phyloP scores from a whole-genome alignment of 2,113 vertebrate genomes.

The Piaya cayana region DNA sequence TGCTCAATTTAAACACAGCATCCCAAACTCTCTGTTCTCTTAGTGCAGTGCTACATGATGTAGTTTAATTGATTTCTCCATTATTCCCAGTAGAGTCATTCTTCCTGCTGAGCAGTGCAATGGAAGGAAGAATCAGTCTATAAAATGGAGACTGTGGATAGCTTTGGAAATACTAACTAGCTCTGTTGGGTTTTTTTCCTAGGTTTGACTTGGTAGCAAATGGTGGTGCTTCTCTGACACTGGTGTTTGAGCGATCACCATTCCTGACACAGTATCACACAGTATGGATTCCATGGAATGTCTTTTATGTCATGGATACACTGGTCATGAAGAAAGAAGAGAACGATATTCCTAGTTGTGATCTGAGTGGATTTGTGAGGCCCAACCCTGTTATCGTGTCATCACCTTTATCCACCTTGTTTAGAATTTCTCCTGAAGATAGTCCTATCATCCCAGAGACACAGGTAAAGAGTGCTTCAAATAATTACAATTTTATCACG shows the following conservation, averaged over 20 bases:
- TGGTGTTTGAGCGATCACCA: constrained; percentile 91
- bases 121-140: neutral
- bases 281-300: constrained; percentile 95
- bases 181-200: neutral
- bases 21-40: neutral
- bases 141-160: neutral
- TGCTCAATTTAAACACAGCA: neutral
- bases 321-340: constrained; percentile 97
- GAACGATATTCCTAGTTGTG: constrained; percentile 94
- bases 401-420: constrained; percentile 93
- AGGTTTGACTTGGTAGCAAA: constrained; percentile 98
- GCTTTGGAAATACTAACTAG: neutral
- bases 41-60: neutral
- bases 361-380: constrained; percentile 90
- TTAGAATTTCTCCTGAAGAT: constrained; percentile 91
- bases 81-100: neutral
- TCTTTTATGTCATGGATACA: constrained; percentile 97
- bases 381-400: constrained; percentile 90
- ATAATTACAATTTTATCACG: neutral
- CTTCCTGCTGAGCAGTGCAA: neutral
- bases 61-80: constrained; percentile 29
- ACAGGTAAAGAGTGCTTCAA: constrained; percentile 81
- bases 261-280: constrained; percentile 91
- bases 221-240: constrained; percentile 90
- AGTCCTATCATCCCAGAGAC: constrained; percentile 96